Evolutionary conservation across 2,797 vertebrate genomes (phyloP).

Genomic region (Megalops cyprinoides): DNA sequence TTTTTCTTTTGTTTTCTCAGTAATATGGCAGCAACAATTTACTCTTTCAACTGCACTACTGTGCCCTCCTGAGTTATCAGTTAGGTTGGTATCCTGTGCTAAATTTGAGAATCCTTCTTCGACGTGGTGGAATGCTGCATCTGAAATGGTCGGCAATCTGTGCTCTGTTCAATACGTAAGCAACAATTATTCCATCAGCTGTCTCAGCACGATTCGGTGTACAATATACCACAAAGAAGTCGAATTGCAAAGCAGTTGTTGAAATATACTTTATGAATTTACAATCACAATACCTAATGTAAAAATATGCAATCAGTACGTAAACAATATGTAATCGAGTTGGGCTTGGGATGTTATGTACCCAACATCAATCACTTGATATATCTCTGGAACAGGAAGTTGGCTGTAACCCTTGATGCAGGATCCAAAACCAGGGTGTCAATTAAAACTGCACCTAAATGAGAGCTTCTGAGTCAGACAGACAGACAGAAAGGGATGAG

Average conservation of each 20-base stretch:
- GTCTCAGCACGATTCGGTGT: too few relatives aligned
- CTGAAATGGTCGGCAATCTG: neutral
- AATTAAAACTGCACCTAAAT: slow-evolving; percentile 75
- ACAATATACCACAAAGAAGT: too few relatives aligned
- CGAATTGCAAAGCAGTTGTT: too few relatives aligned
- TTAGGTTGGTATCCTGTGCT: slow-evolving; percentile 45
- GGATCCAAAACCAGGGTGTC: slow-evolving; percentile 76
- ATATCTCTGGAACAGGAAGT: slow-evolving; percentile 82
- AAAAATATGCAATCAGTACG: too few relatives aligned
- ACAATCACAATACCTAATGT: too few relatives aligned
- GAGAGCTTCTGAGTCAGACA: slow-evolving; percentile 79
- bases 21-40: slow-evolving; percentile 52
- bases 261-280: too few relatives aligned
- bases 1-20: slow-evolving; percentile 64
- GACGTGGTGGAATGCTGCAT: neutral
- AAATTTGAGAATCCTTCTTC: neutral
- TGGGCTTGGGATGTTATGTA: slow-evolving; percentile 72
- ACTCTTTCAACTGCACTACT: slow-evolving; percentile 64
- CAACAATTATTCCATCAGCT: too few relatives aligned
- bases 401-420: slow-evolving; percentile 74
- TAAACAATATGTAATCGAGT: too few relatives aligned
- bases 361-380: slow-evolving; percentile 82
- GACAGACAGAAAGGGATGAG: slow-evolving; percentile 20
- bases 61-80: slow-evolving; percentile 57
- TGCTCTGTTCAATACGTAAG: neutral